These are phyloP conservation scores for Phyllopteryx taeniolatus DNA, from an alignment of 2,113 vertebrate species.

Conservation along the genomic window DNA sequence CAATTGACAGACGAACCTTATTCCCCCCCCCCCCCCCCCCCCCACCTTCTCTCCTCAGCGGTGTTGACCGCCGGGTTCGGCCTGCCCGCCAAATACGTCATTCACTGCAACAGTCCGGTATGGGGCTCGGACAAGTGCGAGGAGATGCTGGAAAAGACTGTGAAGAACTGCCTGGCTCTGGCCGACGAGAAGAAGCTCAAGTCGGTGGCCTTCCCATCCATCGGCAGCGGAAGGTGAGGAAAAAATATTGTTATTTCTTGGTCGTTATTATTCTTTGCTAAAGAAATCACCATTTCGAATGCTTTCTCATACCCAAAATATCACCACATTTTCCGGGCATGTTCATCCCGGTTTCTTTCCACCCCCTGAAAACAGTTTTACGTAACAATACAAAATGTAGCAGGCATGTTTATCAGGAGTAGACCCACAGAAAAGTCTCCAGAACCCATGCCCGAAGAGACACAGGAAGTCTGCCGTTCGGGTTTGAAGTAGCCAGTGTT, in stretches of 20 bases:
- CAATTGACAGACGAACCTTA: neutral
- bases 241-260: too few relatives aligned
- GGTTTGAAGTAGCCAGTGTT: neutral
- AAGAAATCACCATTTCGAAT: too few relatives aligned
- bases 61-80: slow-evolving; percentile 85
- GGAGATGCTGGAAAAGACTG: slow-evolving; percentile 95
- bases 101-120: slow-evolving; percentile 94
- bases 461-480: neutral
- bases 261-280: too few relatives aligned
- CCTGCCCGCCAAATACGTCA: slow-evolving; percentile 93
- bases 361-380: neutral
- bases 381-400: neutral
- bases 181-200: slow-evolving; percentile 99
- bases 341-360: too few relatives aligned
- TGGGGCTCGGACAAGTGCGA: slow-evolving; percentile 97
- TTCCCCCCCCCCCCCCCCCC: neutral
- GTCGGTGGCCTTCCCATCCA: slow-evolving; percentile 95
- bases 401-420: neutral
- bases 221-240: slow-evolving; percentile 90
- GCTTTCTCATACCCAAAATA: too few relatives aligned
- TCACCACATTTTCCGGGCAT: too few relatives aligned
- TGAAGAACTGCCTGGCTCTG: slow-evolving; percentile 95
- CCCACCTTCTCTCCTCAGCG: slow-evolving; percentile 68
- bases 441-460: neutral
- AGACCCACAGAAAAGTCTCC: neutral